phyloP scores from a whole-genome alignment of 2,797 vertebrate species.

The Helostoma temminkii region DNA sequence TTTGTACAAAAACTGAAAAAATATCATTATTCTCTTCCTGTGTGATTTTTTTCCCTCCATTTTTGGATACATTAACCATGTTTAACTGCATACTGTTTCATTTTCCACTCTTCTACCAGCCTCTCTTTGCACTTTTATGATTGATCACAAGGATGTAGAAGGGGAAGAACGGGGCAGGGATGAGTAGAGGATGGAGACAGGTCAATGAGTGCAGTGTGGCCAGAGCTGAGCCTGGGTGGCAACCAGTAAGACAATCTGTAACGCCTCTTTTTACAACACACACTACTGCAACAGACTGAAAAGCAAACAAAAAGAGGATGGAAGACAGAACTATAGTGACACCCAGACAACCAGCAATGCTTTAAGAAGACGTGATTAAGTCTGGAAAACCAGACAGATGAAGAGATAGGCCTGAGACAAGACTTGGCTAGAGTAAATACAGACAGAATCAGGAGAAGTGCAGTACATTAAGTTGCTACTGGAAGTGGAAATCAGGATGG shows the following conservation, averaged over 20 bases:
- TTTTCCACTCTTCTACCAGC: slow-evolving; percentile 7
- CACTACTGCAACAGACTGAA: slow-evolving; percentile 1
- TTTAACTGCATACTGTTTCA: slow-evolving; percentile 20
- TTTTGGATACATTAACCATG: slow-evolving; percentile 22
- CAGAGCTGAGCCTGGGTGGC: slow-evolving; percentile 20
- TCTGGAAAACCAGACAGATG: slow-evolving; percentile 45
- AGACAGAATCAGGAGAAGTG: slow-evolving; percentile 28
- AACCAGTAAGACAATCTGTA: slow-evolving; percentile 21
- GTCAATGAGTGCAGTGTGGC: slow-evolving; percentile 14
- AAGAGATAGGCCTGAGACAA: slow-evolving; percentile 45
- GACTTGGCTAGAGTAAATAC: slow-evolving; percentile 49
- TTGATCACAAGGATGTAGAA: slow-evolving; percentile 1
- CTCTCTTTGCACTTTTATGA: slow-evolving; percentile 28
- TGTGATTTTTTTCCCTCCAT: slow-evolving; percentile 18
- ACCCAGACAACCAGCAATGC: slow-evolving; percentile 6
- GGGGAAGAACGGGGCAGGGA: slow-evolving; percentile 5
- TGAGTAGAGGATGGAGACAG: not conserved
- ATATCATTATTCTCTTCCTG: slow-evolving; percentile 51
- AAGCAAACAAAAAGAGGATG: slow-evolving; percentile 14
- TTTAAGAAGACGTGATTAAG: slow-evolving; percentile 31
- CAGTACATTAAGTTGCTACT: slow-evolving; percentile 43
- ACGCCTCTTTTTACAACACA: slow-evolving; percentile 32
- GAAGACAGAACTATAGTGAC: slow-evolving; percentile 14
- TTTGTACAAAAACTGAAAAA: slow-evolving; percentile 60
- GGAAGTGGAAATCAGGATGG: slow-evolving; percentile 48